phyloP scores from a whole-genome alignment of 2,888 invertebrate genomes.

The Hydropsyche betteni region DNA sequence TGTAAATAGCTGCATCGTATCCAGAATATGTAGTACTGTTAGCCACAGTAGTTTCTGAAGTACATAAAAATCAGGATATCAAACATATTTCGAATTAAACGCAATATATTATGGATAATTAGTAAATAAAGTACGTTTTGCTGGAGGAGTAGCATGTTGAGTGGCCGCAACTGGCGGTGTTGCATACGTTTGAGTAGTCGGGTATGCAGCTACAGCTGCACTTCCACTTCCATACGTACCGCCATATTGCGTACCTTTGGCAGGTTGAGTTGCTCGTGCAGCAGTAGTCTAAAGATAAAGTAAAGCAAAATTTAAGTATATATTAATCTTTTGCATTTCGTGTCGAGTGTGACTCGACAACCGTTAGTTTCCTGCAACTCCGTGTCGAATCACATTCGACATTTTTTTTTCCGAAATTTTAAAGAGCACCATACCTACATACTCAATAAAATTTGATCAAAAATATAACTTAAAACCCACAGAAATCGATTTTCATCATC shows the following conservation, averaged over 20 bases:
- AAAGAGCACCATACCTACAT: too few species aligned
- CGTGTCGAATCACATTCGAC: too few species aligned
- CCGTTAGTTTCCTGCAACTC: too few species aligned
- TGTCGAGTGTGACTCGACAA: too few species aligned
- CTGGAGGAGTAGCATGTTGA: constrained; percentile 67
- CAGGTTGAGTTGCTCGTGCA: constrained; percentile 71
- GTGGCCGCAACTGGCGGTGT: constrained; percentile 65
- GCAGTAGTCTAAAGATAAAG: constrained; percentile 48
- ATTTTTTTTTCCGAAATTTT: too few species aligned
- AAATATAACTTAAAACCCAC: too few species aligned
- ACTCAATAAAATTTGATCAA: too few species aligned
- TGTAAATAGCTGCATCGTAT: constrained; percentile 95
- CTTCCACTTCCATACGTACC: constrained; percentile 70
- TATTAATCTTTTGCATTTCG: too few species aligned
- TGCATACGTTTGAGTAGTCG: constrained; percentile 59
- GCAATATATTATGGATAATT: not conserved
- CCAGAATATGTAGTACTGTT: constrained; percentile 81
- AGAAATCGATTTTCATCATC: too few species aligned
- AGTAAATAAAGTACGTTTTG: constrained; percentile 64
- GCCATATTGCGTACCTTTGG: constrained; percentile 68
- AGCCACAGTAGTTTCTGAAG: constrained; percentile 65
- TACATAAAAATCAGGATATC: too few species aligned
- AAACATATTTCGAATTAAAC: not conserved
- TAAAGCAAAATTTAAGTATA: too few species aligned
- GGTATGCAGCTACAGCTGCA: constrained; percentile 61